Conservation (phyloP, 1,140 invertebrate species). For the Phocides pigmalion region DNA sequence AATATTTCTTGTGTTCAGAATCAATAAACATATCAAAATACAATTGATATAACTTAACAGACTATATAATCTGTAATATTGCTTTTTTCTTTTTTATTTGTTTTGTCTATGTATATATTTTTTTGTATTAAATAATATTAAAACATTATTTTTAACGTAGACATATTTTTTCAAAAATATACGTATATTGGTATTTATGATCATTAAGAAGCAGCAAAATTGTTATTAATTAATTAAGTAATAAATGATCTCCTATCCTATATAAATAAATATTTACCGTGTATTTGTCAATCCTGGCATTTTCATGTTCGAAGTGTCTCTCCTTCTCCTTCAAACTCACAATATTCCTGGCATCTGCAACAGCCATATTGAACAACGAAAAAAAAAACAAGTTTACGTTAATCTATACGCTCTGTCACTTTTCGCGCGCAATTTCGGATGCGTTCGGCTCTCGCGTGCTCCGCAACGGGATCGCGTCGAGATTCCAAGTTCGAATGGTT, state of each 20-base stretch:
- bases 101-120: no score
- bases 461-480: constrained; percentile 67
- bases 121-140: neutral
- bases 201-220: no score
- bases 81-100: no score
- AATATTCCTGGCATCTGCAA: constrained; percentile 71
- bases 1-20: no score
- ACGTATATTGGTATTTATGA: no score
- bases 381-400: constrained; percentile 44
- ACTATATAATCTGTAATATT: no score
- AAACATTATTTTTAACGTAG: no score
- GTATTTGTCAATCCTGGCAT: constrained; percentile 72
- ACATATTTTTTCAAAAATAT: no score
- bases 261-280: constrained; percentile 63
- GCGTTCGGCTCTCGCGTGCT: constrained; percentile 61
- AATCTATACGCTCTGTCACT: constrained; percentile 57
- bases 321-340: constrained; percentile 72
- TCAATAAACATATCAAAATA: no score
- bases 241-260: no score
- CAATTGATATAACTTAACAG: no score
- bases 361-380: constrained; percentile 66
- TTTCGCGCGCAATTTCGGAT: constrained; percentile 60
- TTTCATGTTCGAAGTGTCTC: constrained; percentile 67
- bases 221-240: no score
- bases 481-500: constrained; percentile 77